These are phyloP conservation scores for Drosophila lini DNA, from an alignment of 1,140 invertebrate species.

Conservation along the genomic window DNA sequence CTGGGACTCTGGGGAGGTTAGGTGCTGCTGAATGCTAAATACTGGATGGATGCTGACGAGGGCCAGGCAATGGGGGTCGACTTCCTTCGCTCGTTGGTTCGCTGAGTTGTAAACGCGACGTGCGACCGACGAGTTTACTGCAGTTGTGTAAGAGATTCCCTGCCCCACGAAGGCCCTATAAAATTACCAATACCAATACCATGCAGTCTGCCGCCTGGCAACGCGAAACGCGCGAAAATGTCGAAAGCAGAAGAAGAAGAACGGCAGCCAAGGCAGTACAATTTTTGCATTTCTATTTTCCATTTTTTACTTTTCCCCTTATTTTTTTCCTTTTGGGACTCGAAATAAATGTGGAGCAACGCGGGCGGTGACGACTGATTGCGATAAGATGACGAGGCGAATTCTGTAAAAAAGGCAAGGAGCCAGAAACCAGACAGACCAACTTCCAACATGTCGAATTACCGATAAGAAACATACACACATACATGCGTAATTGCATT, in stretches of 20 bases:
- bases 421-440: conserved; percentile 13
- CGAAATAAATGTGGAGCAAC: conserved; percentile 52
- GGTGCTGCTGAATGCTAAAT: conserved; percentile 28
- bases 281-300: conserved; percentile 4
- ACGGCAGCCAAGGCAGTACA: conserved; percentile 28
- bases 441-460: background rate
- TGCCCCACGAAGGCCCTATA: conserved; percentile 25
- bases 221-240: conserved; percentile 63
- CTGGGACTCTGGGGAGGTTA: conserved; percentile 39
- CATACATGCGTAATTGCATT: background rate
- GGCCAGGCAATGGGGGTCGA: conserved; percentile 61
- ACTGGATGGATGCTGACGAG: conserved; percentile 25
- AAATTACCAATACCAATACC: conserved; percentile 18
- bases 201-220: conserved; percentile 59
- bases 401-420: conserved; percentile 35
- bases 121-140: conserved; percentile 26
- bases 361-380: conserved; percentile 51
- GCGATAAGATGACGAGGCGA: conserved; percentile 70
- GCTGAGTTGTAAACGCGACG: conserved; percentile 49
- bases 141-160: conserved; percentile 22
- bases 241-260: conserved; percentile 40
- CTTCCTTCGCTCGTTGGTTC: conserved; percentile 10
- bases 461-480: background rate
- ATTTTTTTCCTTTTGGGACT: conserved; percentile 1
- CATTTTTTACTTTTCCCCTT: conserved; percentile 18